A percentile compares a stretch with the other conserved stretches of the same genome.
These are phyloP conservation scores for Danionella cerebrum DNA, from an alignment of 2,113 vertebrate species.

Conservation along the genomic window DNA sequence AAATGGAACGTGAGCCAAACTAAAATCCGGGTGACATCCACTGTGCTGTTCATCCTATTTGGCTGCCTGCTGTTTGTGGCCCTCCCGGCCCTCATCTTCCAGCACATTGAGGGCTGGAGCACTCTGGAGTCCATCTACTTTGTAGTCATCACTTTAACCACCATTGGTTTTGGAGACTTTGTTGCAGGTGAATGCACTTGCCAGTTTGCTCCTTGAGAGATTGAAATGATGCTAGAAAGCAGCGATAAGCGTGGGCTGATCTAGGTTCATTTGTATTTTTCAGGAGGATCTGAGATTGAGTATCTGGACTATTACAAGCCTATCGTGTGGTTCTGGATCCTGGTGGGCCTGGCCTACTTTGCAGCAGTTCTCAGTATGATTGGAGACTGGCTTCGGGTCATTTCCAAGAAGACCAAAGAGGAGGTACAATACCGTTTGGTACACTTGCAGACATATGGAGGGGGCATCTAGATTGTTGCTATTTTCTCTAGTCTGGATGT, in stretches of 20 bases:
- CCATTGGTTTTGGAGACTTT: constrained; percentile 96
- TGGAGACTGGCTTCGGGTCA: constrained; percentile 94
- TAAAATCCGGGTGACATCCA: constrained; percentile 96
- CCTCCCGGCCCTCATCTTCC: constrained; percentile 90
- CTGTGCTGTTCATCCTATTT: constrained; percentile 93
- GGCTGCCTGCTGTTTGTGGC: constrained; percentile 95
- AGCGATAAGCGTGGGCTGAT: not conserved
- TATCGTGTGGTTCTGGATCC: constrained; percentile 96
- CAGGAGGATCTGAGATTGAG: constrained; percentile 83
- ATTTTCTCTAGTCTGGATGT: no score
- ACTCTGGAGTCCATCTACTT: constrained; percentile 95
- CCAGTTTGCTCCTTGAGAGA: not conserved
- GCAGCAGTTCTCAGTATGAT: constrained; percentile 98
- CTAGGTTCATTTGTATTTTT: not conserved
- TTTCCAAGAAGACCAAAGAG: constrained; percentile 98
- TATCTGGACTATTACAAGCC: constrained; percentile 95
- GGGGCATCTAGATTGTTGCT: no score
- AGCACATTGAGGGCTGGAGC: constrained; percentile 96
- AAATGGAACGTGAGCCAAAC: constrained; percentile 98
- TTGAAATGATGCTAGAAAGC: no score
- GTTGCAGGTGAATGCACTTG: constrained; percentile 73
- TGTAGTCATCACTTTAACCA: constrained; percentile 96
- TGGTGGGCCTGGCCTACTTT: constrained; percentile 95
- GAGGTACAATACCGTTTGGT: constrained; percentile 68
- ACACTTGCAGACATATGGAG: not conserved